Percentiles rank a stretch among this genome's conserved stretches.
phyloP scores from a whole-genome alignment of 1,140 invertebrate genomes.

The Orussus abietinus region DNA sequence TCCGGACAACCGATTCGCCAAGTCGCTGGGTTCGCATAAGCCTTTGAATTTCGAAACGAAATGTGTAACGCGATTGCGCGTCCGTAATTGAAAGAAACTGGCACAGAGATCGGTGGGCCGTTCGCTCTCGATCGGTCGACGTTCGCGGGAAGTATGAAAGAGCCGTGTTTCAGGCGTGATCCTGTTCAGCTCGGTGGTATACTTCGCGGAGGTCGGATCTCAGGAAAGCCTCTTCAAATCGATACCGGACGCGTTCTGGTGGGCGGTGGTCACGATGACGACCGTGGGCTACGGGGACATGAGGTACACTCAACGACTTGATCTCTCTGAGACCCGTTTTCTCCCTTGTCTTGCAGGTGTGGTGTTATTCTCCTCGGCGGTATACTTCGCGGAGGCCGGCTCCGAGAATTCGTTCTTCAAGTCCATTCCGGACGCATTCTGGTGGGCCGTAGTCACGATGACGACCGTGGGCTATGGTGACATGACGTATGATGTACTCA shows the following conservation, averaged over 20 bases:
- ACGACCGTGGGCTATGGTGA: slow-evolving; percentile 99
- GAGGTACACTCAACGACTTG: slow-evolving; percentile 66
- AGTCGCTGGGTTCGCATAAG: no score
- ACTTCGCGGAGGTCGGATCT: slow-evolving; percentile 97
- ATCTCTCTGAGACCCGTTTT: slow-evolving; percentile 48
- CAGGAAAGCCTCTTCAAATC: slow-evolving; percentile 99
- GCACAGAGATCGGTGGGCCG: no score
- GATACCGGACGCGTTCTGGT: slow-evolving; percentile 98
- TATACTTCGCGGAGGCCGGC: slow-evolving; percentile 98
- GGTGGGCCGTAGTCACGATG: slow-evolving; percentile 76
- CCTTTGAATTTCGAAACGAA: no score
- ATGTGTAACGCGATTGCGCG: no score
- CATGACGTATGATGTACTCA: slow-evolving; percentile 92
- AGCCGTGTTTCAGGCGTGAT: slow-evolving; percentile 86
- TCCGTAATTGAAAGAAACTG: no score
- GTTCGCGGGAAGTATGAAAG: slow-evolving; percentile 1
- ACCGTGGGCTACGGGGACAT: slow-evolving; percentile 98
- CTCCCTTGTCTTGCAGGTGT: slow-evolving; percentile 76
- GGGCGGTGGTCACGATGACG: slow-evolving; percentile 98
- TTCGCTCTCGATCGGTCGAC: no score
- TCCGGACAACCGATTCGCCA: no score
- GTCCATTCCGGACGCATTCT: slow-evolving; percentile 95
- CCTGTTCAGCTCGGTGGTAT: slow-evolving; percentile 97
- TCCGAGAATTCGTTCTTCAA: slow-evolving; percentile 94
- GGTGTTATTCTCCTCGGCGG: slow-evolving; percentile 95